Conservation (phyloP, 1,140 invertebrate genomes). For the Drosophila athabasca region DNA sequence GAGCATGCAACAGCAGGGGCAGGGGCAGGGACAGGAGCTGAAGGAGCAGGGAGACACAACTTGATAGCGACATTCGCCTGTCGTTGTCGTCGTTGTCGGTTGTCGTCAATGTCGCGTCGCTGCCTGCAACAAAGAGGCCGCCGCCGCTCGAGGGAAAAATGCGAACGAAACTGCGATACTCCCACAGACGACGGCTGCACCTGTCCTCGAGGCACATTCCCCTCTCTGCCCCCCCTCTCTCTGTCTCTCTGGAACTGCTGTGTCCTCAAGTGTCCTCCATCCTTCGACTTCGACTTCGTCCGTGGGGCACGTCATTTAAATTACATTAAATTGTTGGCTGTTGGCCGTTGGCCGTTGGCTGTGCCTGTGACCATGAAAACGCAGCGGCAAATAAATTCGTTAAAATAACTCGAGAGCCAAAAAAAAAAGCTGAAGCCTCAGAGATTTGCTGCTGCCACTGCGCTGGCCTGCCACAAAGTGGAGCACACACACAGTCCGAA, state of each 20-base stretch:
- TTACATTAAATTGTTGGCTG: conserved; percentile 81
- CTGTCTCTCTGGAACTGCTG: conserved; percentile 47
- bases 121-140: conserved; percentile 55
- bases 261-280: conserved; percentile 47
- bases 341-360: too few relatives aligned
- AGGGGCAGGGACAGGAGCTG: neutral
- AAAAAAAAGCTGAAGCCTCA: conserved; percentile 33
- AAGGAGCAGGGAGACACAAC: conserved; percentile 26
- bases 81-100: conserved; percentile 56
- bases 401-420: conserved; percentile 79
- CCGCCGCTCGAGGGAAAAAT: conserved; percentile 65
- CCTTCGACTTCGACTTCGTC: conserved; percentile 20
- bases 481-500: conserved; percentile 59
- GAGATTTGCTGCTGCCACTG: conserved; percentile 60
- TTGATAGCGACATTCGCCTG: conserved; percentile 76
- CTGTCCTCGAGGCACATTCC: conserved; percentile 30
- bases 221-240: conserved; percentile 7
- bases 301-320: conserved; percentile 81
- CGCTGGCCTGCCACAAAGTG: conserved; percentile 48
- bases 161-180: conserved; percentile 73
- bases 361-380: conserved; percentile 72
- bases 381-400: conserved; percentile 82
- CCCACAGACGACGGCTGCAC: conserved; percentile 59
- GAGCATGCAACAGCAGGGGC: conserved; percentile 1
- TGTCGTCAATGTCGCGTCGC: conserved; percentile 76